A percentile compares a stretch with the other conserved stretches of the same genome.
Evolutionary conservation across 35 echinoderm and acorn worm species (phyloP).

Genomic region (Lytechinus pictus): DNA sequence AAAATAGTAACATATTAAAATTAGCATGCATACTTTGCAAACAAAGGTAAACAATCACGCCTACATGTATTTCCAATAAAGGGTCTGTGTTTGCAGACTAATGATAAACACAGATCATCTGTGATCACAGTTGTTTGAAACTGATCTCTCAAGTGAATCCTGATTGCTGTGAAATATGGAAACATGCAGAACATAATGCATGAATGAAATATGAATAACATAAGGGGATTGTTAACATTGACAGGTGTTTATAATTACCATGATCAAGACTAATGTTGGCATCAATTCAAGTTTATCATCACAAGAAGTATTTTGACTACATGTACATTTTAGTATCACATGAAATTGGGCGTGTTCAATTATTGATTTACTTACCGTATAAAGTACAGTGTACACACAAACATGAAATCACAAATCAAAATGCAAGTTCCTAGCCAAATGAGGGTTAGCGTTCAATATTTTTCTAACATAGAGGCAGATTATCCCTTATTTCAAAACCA

Average conservation of each 20-base stretch:
- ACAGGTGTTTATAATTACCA: not conserved
- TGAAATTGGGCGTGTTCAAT: too few species aligned
- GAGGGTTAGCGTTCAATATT: too few species aligned
- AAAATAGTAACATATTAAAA: too few species aligned
- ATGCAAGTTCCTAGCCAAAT: not conserved
- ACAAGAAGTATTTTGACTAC: not conserved
- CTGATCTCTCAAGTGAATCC: not conserved
- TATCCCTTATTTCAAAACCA: too few species aligned
- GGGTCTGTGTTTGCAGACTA: not conserved
- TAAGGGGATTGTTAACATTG: not conserved
- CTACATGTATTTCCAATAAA: too few species aligned
- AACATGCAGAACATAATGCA: not conserved
- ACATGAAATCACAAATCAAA: not conserved
- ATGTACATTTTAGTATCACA: too few species aligned
- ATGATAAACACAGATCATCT: not conserved
- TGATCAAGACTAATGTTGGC: not conserved
- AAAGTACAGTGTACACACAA: too few species aligned
- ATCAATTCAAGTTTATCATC: not conserved
- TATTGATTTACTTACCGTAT: too few species aligned
- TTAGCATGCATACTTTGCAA: too few species aligned
- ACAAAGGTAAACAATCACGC: too few species aligned
- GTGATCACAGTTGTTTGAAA: conserved; percentile 5
- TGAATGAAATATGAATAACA: not conserved
- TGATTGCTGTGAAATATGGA: not conserved
- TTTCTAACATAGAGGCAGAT: not conserved